Percentiles rank a stretch among this genome's conserved stretches.
These are phyloP conservation scores for Vanessa tameamea DNA, from an alignment of 1,140 invertebrate species.

Conservation along the genomic window DNA sequence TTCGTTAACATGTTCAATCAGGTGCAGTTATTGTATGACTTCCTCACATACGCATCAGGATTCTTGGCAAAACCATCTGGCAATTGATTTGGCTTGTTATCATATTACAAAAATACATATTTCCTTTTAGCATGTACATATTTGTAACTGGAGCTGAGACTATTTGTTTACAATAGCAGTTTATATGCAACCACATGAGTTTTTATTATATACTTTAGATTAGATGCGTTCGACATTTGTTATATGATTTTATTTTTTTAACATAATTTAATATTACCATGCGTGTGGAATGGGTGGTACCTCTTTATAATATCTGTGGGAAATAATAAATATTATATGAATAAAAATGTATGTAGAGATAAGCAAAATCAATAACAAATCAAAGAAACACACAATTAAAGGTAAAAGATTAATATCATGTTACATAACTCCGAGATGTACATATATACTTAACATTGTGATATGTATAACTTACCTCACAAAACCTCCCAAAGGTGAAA, in stretches of 20 bases:
- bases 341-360: not conserved
- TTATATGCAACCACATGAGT: not conserved
- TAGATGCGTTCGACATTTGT: no score
- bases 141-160: not conserved
- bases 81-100: slow-evolving; percentile 33
- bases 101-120: slow-evolving; percentile 20
- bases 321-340: slow-evolving; percentile 3
- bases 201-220: not conserved
- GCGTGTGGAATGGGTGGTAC: slow-evolving; percentile 69
- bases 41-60: slow-evolving; percentile 29
- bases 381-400: not conserved
- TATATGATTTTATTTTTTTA: no score
- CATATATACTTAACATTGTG: not conserved
- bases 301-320: slow-evolving; percentile 69
- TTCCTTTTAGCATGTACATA: not conserved
- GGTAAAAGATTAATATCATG: not conserved
- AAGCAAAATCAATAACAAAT: not conserved
- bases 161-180: not conserved
- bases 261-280: slow-evolving; percentile 43
- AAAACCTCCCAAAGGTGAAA: slow-evolving; percentile 68
- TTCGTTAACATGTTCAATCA: slow-evolving; percentile 36
- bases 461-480: slow-evolving; percentile 54
- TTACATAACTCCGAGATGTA: not conserved
- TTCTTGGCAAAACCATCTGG: slow-evolving; percentile 46
- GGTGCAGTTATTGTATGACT: slow-evolving; percentile 40